Evolutionary conservation across 1,140 invertebrate species (phyloP), one percentile per base, ranked within the genome.

Genomic region (Portunus trituberculatus): DNA sequence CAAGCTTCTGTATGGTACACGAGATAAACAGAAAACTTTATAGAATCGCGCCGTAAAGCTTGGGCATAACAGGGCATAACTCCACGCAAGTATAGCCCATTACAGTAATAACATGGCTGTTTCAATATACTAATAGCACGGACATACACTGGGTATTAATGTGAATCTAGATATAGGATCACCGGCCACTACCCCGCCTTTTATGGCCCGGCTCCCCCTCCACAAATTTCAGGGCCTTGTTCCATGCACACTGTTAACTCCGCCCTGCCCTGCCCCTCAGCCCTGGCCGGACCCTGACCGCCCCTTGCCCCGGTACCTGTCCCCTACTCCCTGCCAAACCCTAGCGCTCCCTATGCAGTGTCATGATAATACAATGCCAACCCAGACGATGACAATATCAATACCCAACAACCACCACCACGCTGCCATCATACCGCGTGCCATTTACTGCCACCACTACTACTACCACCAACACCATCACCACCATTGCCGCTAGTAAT

Each of bases 41-140:
- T 76, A 25, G 67, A 76, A 20, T 25, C 67, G 67, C 1, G 20
- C 67, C 0, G 67, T 76, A 76, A 76, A 25, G 25, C 20, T n/a
- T 39, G 25, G 67, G 67, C 67, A 76, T n/a, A n/a, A n/a, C 67
- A 76, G 25, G 67, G 67, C n/a, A n/a, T 76, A 76, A 76, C 67
- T 76, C 67, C 67, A 76, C 67, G 67, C 67, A 76, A 76, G 67
- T 76, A 76, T n/a, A n/a, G 67, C 67, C 67, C 67, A 76, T 76
- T 76, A 76, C 67, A 76, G 67, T 76, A 76, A 76, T 76, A 76
- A 76, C 67, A 76, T 76, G 67, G 67, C 67, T n/a, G 67, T 76
- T 76, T 76, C 67, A 76, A 76, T 76, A 76, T 76, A 76, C 67
- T 76, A 76, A 76, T 76, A 76, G 67, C 67, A 76, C 67, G 67